Evolutionary conservation across 2,113 vertebrate genomes (phyloP).

Genomic region (Macrotis lagotis): DNA sequence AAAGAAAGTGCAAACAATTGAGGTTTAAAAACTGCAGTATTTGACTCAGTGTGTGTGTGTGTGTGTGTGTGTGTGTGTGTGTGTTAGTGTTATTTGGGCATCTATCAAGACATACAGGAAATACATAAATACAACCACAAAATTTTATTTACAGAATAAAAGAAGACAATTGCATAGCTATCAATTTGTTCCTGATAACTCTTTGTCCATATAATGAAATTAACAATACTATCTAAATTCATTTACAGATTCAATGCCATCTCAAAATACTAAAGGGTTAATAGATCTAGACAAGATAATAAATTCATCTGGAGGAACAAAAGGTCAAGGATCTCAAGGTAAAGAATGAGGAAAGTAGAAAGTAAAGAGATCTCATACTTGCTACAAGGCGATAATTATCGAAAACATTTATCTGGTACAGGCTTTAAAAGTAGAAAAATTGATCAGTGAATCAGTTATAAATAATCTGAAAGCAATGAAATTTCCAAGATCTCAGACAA

Average conservation of each 20-base stretch:
- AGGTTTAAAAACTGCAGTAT: no score
- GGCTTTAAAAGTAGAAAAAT: background rate
- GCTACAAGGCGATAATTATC: background rate
- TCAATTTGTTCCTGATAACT: background rate
- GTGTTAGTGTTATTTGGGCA: no score
- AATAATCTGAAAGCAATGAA: background rate
- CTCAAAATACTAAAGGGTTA: background rate
- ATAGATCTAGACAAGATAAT: background rate
- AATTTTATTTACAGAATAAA: no score
- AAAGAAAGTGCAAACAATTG: no score
- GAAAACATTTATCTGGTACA: background rate
- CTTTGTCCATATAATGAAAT: background rate
- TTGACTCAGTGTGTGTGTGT: no score
- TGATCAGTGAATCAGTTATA: background rate
- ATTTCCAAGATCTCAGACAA: no score
- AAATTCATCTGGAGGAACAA: background rate
- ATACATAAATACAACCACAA: no score
- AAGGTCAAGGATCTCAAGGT: no score
- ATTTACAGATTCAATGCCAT: background rate
- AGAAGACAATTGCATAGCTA: background rate
- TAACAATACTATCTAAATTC: no score
- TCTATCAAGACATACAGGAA: no score
- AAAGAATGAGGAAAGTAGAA: no score
- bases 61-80: no score
- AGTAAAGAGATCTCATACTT: background rate